Evolutionary conservation across 1,140 invertebrate species (phyloP).

Genomic region (Lucilia sericata): DNA sequence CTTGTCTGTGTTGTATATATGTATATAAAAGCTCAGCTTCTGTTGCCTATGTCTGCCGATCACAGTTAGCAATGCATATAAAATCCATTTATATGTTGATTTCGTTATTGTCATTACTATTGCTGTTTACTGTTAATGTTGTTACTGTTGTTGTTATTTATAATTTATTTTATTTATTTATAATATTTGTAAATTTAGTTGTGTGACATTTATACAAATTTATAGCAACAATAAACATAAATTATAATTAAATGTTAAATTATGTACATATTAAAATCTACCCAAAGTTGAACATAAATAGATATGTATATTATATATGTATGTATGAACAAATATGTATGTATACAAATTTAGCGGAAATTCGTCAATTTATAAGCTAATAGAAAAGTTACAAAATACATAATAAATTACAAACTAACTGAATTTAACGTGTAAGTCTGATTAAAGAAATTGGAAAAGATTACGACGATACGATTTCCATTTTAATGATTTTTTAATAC

Average conservation of each 20-base stretch:
- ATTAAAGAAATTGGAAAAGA: too few relatives aligned
- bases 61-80: too few relatives aligned
- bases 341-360: background rate
- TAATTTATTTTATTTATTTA: conserved; percentile 25
- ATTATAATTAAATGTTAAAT: conserved; percentile 40
- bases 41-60: too few relatives aligned
- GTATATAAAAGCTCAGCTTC: too few relatives aligned
- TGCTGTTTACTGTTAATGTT: background rate
- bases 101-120: too few relatives aligned
- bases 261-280: background rate
- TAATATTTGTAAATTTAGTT: conserved; percentile 32
- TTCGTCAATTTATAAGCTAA: background rate
- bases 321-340: background rate
- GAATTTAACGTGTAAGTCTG: too few relatives aligned
- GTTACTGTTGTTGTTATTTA: background rate
- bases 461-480: too few relatives aligned
- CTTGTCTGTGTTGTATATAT: too few relatives aligned
- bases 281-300: too few relatives aligned
- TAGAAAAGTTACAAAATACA: background rate
- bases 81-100: too few relatives aligned
- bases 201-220: conserved; percentile 42
- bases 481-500: too few relatives aligned
- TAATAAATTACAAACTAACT: too few relatives aligned
- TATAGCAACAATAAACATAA: conserved; percentile 40
- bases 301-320: background rate